phyloP scores from a whole-genome alignment of 2,113 vertebrate species.

The Microtus richardsoni region DNA sequence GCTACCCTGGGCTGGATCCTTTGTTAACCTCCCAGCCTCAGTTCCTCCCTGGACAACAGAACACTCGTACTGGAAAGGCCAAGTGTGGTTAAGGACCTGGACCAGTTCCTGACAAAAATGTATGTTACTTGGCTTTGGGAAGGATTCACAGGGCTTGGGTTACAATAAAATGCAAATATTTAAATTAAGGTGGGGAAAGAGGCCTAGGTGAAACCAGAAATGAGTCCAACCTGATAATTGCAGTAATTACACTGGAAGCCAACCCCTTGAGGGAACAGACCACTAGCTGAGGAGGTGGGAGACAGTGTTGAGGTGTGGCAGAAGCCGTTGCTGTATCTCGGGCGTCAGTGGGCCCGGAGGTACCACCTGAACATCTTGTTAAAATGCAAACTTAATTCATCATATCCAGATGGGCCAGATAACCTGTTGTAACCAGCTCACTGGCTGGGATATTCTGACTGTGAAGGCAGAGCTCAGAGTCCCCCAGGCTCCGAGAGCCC shows the following conservation, averaged over 20 bases:
- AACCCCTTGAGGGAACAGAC: neutral
- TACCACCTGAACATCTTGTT: too few species aligned
- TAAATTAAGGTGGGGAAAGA: neutral
- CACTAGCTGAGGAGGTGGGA: neutral
- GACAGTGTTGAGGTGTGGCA: neutral
- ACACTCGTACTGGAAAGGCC: neutral
- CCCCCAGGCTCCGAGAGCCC: too few species aligned
- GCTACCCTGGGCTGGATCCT: too few species aligned
- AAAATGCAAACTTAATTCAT: neutral
- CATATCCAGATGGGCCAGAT: neutral
- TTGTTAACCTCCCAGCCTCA: neutral
- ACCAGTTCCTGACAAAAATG: neutral
- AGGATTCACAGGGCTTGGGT: neutral
- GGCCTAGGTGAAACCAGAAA: neutral
- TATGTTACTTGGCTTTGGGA: neutral
- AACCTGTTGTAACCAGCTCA: neutral
- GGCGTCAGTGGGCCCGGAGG: rapidly evolving
- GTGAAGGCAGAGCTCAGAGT: neutral
- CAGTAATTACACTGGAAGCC: neutral
- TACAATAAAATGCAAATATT: neutral
- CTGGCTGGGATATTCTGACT: neutral
- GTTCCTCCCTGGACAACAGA: neutral
- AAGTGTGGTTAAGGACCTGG: neutral
- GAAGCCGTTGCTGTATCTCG: neutral
- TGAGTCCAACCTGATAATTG: neutral